Evolutionary conservation across 2,113 vertebrate genomes (phyloP).

Genomic region (Mirza zaza): DNA sequence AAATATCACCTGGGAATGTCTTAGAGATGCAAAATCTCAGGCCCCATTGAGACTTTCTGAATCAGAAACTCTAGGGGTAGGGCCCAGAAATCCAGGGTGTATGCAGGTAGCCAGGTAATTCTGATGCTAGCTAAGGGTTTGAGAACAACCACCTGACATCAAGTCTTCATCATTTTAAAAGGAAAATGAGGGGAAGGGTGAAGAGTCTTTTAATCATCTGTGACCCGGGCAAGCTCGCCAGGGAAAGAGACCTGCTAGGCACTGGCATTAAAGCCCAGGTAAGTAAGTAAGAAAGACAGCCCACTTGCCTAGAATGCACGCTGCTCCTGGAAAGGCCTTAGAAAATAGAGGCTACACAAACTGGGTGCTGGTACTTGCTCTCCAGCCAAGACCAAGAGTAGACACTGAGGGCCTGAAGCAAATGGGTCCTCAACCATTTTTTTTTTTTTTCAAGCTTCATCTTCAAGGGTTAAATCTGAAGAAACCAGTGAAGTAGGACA

Average conservation of each 20-base stretch:
- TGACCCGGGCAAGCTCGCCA: background rate
- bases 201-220: background rate
- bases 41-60: background rate
- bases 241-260: background rate
- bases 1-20: background rate
- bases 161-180: background rate
- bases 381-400: background rate
- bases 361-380: background rate
- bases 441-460: background rate
- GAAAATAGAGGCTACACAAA: background rate
- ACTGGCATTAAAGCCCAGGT: background rate
- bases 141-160: background rate
- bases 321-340: background rate
- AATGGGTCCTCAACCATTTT: background rate
- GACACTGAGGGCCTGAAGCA: background rate
- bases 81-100: background rate
- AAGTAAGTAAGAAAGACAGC: background rate
- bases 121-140: background rate
- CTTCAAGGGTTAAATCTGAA: slow-evolving; percentile 11
- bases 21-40: background rate
- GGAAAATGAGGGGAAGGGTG: background rate
- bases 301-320: background rate
- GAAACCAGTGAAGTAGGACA: background rate
- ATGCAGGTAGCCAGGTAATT: background rate
- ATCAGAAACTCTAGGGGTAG: background rate